Evolutionary conservation across 2,797 vertebrate species (phyloP).

Genomic region (Lepidocolaptes lacrymiger): DNA sequence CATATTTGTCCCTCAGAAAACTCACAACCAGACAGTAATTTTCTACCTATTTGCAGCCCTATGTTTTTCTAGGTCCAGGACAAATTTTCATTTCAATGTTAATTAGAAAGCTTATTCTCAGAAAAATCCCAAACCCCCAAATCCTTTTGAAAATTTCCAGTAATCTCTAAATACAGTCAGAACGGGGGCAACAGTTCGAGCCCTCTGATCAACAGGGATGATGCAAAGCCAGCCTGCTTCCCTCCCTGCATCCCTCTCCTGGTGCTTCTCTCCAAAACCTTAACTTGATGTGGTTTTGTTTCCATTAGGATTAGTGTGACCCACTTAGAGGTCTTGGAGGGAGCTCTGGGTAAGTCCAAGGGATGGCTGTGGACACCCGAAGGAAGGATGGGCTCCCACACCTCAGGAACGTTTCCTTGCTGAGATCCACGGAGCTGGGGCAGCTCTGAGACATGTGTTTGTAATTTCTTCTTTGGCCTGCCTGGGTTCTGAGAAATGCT

Average conservation of each 20-base stretch:
- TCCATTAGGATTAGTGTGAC: not conserved
- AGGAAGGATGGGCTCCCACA: not conserved
- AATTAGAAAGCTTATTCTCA: not conserved
- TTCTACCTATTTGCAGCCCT: not conserved
- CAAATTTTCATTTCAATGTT: not conserved
- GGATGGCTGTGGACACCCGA: not conserved
- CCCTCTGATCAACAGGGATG: not conserved
- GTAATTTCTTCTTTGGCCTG: slow-evolving; percentile 59
- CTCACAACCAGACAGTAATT: not conserved
- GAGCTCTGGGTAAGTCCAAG: not conserved
- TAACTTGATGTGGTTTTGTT: not conserved
- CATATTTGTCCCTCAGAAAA: not conserved
- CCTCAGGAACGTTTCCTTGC: not conserved
- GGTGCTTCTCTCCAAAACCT: not conserved
- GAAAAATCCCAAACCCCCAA: not conserved
- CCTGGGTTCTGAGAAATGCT: not conserved
- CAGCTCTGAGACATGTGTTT: slow-evolving; percentile 52
- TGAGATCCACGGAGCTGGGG: not conserved
- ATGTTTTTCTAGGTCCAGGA: not conserved
- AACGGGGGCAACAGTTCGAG: fast-evolving
- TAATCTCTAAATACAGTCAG: not conserved
- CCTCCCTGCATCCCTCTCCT: fast-evolving
- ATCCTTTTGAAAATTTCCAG: not conserved
- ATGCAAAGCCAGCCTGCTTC: not conserved
- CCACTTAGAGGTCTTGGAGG: not conserved